phyloP scores from a whole-genome alignment of 2,888 invertebrate species.

The Dynastes tityus region DNA sequence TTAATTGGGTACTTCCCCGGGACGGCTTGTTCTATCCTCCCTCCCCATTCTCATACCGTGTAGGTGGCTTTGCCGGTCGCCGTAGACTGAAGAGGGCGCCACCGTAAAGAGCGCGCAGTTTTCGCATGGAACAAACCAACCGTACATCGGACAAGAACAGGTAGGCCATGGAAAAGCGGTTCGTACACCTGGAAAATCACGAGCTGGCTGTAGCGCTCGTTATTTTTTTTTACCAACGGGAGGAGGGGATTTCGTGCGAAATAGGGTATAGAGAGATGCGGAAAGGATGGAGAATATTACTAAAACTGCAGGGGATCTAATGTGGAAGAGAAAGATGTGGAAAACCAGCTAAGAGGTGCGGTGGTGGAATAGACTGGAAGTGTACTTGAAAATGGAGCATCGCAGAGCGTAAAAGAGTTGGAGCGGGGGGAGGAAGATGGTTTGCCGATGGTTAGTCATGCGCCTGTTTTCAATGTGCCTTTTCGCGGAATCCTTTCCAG shows the following conservation, averaged over 20 bases:
- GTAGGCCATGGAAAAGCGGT: neutral
- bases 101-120: neutral
- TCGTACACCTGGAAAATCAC: constrained; percentile 12
- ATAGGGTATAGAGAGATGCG: neutral
- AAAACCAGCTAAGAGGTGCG: too few relatives aligned
- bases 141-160: neutral
- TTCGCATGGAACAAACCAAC: neutral
- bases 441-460: too few relatives aligned
- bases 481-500: too few relatives aligned
- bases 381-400: too few relatives aligned
- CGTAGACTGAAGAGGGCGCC: neutral
- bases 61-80: neutral
- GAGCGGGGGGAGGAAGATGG: too few relatives aligned
- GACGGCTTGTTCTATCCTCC: neutral
- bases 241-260: neutral
- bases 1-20: constrained; percentile 44
- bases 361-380: too few relatives aligned
- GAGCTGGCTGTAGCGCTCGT: neutral
- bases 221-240: neutral
- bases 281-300: too few relatives aligned
- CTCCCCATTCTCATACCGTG: too few relatives aligned
- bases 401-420: too few relatives aligned
- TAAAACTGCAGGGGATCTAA: too few relatives aligned
- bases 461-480: too few relatives aligned
- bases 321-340: too few relatives aligned